A percentile compares a stretch with the other conserved stretches of the same genome.
Conservation (phyloP, 2,797 vertebrate genomes). For the Lutjanus campechanus region DNA sequence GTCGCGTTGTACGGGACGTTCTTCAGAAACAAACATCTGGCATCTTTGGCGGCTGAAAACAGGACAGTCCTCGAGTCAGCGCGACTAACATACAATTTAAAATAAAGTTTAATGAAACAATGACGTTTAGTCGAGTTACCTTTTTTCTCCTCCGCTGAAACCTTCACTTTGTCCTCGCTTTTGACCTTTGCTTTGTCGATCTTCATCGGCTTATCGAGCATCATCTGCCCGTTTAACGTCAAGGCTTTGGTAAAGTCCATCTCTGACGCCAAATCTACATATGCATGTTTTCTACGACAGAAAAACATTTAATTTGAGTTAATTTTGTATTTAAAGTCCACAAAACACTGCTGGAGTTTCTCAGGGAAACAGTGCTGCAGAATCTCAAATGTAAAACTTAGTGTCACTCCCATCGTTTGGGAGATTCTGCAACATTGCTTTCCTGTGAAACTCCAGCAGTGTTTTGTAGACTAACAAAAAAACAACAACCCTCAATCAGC, state of each 20-base stretch:
- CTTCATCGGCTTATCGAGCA: constrained; percentile 90
- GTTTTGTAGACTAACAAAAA: no score
- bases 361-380: no score
- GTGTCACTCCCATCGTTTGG: no score
- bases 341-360: no score
- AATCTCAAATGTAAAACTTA: no score
- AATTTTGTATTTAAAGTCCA: no score
- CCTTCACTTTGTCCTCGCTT: constrained; percentile 21
- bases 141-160: constrained; percentile 83
- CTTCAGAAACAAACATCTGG: constrained; percentile 91
- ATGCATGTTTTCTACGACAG: constrained; percentile 89
- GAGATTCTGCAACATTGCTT: no score
- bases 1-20: constrained; percentile 90
- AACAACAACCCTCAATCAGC: no score
- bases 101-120: not conserved
- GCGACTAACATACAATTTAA: not conserved
- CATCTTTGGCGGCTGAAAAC: constrained; percentile 82
- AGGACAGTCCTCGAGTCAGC: not conserved
- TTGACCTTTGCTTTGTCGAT: constrained; percentile 89
- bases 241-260: constrained; percentile 93
- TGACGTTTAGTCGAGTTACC: constrained; percentile 72
- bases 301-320: not conserved
- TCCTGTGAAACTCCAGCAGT: no score
- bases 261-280: constrained; percentile 90
- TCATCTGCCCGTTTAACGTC: constrained; percentile 88